These are phyloP conservation scores for Yponomeuta malinellus DNA, from an alignment of 2,888 invertebrate genomes.

Conservation along the genomic window DNA sequence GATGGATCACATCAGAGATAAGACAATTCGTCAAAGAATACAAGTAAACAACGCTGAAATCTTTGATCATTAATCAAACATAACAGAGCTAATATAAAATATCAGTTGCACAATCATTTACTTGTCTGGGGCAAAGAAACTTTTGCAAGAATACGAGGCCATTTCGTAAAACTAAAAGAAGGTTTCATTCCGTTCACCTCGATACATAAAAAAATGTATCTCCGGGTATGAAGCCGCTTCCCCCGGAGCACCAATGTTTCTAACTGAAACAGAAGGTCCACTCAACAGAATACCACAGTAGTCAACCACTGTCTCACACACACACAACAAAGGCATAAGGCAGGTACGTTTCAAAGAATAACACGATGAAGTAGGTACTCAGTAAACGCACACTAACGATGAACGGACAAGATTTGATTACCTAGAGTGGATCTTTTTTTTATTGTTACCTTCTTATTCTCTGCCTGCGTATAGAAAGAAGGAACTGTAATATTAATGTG, in stretches of 20 bases:
- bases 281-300: not conserved
- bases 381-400: too few relatives aligned
- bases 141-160: not conserved
- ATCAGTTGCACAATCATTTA: too few relatives aligned
- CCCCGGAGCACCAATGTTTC: not conserved
- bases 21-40: too few relatives aligned
- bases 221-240: not conserved
- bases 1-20: too few relatives aligned
- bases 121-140: not conserved
- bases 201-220: conserved; percentile 6
- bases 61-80: too few relatives aligned
- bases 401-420: too few relatives aligned
- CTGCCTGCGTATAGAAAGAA: not conserved
- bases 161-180: not conserved
- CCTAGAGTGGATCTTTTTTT: not conserved
- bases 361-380: too few relatives aligned
- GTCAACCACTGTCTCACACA: not conserved
- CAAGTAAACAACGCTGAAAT: too few relatives aligned
- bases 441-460: not conserved
- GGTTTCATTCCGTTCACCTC: conserved; percentile 1
- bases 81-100: too few relatives aligned
- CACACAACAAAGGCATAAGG: not conserved
- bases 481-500: not conserved
- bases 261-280: not conserved
- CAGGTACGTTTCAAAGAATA: too few relatives aligned